Evolutionary conservation across 2,113 vertebrate species (phyloP), one percentile per base, ranked within the genome.

Genomic region (Stigmatopora nigra): DNA sequence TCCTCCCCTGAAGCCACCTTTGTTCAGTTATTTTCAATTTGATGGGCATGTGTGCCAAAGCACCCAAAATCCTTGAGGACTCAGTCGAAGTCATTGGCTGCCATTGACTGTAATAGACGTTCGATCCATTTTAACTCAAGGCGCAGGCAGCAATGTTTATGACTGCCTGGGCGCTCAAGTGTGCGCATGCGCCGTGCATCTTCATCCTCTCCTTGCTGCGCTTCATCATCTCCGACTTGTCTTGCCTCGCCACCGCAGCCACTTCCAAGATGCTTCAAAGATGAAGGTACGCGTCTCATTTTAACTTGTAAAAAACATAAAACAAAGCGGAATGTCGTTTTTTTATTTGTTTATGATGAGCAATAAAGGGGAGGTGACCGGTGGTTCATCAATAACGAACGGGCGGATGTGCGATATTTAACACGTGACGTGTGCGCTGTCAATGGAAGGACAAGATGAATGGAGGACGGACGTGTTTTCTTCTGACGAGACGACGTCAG

Each of bases 231-330:
- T 15, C 38, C 12, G 9, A 45, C 19, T 22, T 61, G n/a, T 19
- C 44, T 22, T 61, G 41, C 38, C 59, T 38, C 59, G 6, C 59
- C 6, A 45, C 59, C 19, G 59, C 59, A 45, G 19, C 59, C 7
- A 41, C 63, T 13, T 56, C 66, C 75, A 73, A 66, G 58, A 49
- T 63, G 63, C 68, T 64, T 68, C 69, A 62, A 56, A 63, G 61
- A 11, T 64, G 70, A 70, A 86, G 85, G 87, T 86, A 77, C 63
- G 80, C 58, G 64, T 7, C 71, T 72, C 58, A 70, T 72, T 70
- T 67, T 35, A 14, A 13, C 14, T 56, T 56, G 19, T 12, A 22
- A 22, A 13, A 15, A 5, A 16, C 14, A 48, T 5, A 5, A 14
- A 48, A 5, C 53, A 7, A 56, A 13, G 52, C 10, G 22, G 52